A percentile compares a stretch with the other conserved stretches of the same genome.
Evolutionary conservation across 2,113 vertebrate species (phyloP).

Genomic region (Tursiops truncatus): DNA sequence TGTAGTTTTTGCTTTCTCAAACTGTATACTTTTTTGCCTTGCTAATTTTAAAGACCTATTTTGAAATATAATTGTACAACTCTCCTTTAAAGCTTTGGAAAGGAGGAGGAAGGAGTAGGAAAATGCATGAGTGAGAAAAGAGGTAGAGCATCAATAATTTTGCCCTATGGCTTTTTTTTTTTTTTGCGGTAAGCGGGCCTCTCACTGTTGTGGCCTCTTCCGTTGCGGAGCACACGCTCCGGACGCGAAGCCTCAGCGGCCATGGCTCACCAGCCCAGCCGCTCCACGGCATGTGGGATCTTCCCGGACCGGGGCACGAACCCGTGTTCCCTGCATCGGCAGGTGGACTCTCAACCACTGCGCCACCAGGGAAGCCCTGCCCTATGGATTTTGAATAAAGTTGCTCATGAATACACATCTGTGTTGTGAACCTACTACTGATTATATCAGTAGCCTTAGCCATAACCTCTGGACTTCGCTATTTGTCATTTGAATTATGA

Average conservation of each 20-base stretch:
- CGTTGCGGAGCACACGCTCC: no score
- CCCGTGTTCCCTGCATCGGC: no score
- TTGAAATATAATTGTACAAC: neutral
- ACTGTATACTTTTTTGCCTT: neutral
- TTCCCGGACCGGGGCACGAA: no score
- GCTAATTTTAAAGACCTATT: neutral
- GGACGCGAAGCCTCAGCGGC: no score
- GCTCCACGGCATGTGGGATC: no score
- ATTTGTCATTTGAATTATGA: slow-evolving; percentile 50
- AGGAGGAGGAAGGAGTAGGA: neutral
- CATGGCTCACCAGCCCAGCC: no score
- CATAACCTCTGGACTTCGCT: slow-evolving; percentile 16
- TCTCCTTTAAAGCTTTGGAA: neutral
- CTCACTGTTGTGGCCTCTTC: no score
- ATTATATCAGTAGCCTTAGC: neutral
- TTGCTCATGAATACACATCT: neutral
- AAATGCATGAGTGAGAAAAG: neutral
- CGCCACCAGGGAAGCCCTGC: neutral
- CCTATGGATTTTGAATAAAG: neutral
- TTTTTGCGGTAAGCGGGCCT: no score
- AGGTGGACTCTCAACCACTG: no score
- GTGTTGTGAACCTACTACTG: neutral
- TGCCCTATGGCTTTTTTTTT: neutral
- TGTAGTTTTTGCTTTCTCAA: neutral
- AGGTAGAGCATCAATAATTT: neutral